phyloP scores from a whole-genome alignment of 2,888 invertebrate genomes.

The Eudemis profundana region DNA sequence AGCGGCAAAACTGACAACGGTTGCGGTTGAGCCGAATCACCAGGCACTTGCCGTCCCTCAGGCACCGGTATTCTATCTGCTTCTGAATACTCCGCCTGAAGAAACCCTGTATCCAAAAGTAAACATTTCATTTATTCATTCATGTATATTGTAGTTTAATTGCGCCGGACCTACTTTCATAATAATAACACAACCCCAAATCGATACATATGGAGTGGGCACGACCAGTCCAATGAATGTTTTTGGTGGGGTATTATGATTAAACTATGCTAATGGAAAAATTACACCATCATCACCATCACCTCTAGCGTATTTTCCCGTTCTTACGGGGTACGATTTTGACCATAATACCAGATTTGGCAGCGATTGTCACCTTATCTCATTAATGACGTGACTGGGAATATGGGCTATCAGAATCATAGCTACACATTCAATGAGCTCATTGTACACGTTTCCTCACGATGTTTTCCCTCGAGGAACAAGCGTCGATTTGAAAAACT shows the following conservation, averaged over 20 bases:
- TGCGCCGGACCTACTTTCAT: slow-evolving; percentile 13
- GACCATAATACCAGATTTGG: too few relatives aligned
- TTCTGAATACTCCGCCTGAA: slow-evolving; percentile 98
- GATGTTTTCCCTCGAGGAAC: too few relatives aligned
- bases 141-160: slow-evolving; percentile 22
- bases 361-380: too few relatives aligned
- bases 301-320: too few relatives aligned
- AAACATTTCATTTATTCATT: slow-evolving; percentile 21
- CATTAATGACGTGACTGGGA: too few relatives aligned
- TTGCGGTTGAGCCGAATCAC: slow-evolving; percentile 97
- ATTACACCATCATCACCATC: too few relatives aligned
- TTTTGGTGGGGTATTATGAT: slow-evolving; percentile 4
- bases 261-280: too few relatives aligned
- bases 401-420: too few relatives aligned
- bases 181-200: slow-evolving; percentile 22
- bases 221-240: slow-evolving; percentile 13
- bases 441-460: too few relatives aligned
- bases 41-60: slow-evolving; percentile 96
- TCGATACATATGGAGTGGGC: slow-evolving; percentile 18
- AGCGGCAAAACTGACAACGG: slow-evolving; percentile 98
- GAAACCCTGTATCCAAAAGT: slow-evolving; percentile 89
- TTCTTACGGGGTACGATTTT: too few relatives aligned
- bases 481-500: too few relatives aligned
- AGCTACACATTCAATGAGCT: too few relatives aligned
- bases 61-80: slow-evolving; percentile 97